Conservation (phyloP, 1,140 invertebrate genomes). For the Lamellibrachia luymesi region DNA sequence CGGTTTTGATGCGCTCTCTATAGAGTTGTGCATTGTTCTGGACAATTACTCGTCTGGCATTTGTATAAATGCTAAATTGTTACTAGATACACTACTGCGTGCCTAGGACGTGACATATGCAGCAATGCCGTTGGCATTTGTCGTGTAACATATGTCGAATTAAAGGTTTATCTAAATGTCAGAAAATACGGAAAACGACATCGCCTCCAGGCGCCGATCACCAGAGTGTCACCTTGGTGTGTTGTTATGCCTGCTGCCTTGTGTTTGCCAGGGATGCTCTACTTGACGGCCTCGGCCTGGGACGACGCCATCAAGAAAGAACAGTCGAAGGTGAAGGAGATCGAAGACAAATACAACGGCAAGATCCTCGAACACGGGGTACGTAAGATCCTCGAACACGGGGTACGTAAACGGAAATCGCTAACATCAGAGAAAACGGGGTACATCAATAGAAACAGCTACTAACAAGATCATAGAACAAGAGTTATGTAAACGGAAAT, state of each 20-base stretch:
- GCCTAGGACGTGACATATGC: not conserved
- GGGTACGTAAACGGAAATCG: not conserved
- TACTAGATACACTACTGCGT: not conserved
- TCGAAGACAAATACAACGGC: slow-evolving; percentile 27
- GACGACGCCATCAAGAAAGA: slow-evolving; percentile 26
- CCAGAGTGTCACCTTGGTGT: not conserved
- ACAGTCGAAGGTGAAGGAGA: slow-evolving; percentile 18
- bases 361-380: slow-evolving; percentile 27
- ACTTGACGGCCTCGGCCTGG: slow-evolving; percentile 13
- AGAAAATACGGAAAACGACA: not conserved
- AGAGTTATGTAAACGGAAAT: too few species aligned
- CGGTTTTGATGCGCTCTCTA: not conserved
- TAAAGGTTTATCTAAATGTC: not conserved
- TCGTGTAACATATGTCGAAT: not conserved
- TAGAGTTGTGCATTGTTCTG: too few species aligned
- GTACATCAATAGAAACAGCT: too few species aligned
- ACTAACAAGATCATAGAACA: too few species aligned
- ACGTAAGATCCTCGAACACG: slow-evolving; percentile 23
- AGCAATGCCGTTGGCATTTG: not conserved
- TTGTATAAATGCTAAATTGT: not conserved
- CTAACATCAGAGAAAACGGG: too few species aligned
- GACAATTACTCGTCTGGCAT: not conserved
- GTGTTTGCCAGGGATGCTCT: slow-evolving; percentile 12
- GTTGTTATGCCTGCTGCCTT: not conserved
- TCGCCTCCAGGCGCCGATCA: not conserved